These are phyloP conservation scores for Pterobdella sp. DNA, from an alignment of 2,888 invertebrate species.

Conservation along the genomic window DNA sequence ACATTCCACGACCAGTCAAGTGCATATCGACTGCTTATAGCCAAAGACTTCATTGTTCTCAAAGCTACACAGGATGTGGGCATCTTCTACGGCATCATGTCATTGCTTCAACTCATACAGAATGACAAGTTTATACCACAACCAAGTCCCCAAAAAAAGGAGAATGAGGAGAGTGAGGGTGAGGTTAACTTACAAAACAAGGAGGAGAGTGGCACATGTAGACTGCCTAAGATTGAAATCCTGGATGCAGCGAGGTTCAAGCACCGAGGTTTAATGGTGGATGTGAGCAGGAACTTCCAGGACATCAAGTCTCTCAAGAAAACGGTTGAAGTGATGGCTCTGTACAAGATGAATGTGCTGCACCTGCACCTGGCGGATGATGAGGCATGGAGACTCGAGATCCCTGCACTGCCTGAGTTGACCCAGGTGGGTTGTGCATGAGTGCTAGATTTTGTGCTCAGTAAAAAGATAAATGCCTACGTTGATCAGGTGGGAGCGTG, in stretches of 20 bases:
- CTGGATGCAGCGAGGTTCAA: slow-evolving; percentile 39
- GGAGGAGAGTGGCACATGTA: too few species aligned
- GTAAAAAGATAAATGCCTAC: background rate
- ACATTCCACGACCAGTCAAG: background rate
- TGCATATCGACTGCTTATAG: background rate
- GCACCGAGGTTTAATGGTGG: slow-evolving; percentile 47
- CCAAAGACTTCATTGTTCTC: background rate
- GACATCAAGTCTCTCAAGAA: slow-evolving; percentile 32
- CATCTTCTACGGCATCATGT: background rate
- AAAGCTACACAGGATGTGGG: background rate
- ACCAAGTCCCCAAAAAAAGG: background rate
- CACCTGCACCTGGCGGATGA: slow-evolving; percentile 49
- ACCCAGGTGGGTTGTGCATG: slow-evolving; percentile 40
- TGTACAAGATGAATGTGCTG: slow-evolving; percentile 48
- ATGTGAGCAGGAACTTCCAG: slow-evolving; percentile 46
- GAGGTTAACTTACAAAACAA: too few species aligned
- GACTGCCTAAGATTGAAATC: slow-evolving; percentile 9
- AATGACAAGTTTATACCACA: background rate
- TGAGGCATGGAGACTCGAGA: slow-evolving; percentile 48
- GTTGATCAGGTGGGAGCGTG: slow-evolving; percentile 34
- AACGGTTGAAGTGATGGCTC: slow-evolving; percentile 44
- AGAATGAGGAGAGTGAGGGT: background rate
- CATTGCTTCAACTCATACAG: background rate
- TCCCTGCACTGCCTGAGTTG: slow-evolving; percentile 46
- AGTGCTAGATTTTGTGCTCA: background rate